phyloP scores from a whole-genome alignment of 1,140 invertebrate species.

The Drosophila lacteicornis region DNA sequence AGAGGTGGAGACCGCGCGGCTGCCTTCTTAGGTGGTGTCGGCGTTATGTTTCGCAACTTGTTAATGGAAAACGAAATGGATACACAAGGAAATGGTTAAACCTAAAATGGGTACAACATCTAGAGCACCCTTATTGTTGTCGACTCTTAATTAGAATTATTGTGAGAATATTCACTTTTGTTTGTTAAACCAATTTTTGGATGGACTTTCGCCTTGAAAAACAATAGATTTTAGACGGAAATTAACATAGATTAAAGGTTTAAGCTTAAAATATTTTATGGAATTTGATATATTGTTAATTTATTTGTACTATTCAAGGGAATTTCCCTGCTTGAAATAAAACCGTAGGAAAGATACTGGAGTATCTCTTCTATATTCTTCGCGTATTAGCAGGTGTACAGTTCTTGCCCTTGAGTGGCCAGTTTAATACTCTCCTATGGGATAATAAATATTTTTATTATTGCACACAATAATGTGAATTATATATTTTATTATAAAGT shows the following conservation, averaged over 20 bases:
- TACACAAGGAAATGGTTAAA: conserved; percentile 25
- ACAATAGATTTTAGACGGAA: not conserved
- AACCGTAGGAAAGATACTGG: too few species aligned
- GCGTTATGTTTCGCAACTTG: conserved; percentile 33
- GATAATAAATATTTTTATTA: too few species aligned
- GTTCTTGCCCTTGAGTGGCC: too few species aligned
- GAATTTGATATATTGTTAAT: not conserved
- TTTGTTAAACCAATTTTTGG: not conserved
- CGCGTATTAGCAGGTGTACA: too few species aligned
- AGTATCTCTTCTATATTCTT: too few species aligned
- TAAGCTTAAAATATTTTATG: not conserved
- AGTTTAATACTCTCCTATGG: too few species aligned
- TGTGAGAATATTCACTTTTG: conserved; percentile 8
- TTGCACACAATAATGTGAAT: too few species aligned
- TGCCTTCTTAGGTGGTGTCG: conserved; percentile 43
- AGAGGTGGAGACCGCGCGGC: conserved; percentile 31
- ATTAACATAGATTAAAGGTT: conserved; percentile 6
- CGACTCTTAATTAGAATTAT: conserved; percentile 5
- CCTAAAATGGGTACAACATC: conserved; percentile 10
- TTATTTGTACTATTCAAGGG: not conserved
- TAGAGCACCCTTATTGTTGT: conserved; percentile 12
- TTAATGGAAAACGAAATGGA: conserved; percentile 31
- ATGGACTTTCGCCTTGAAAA: not conserved
- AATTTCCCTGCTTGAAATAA: too few species aligned
- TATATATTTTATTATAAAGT: too few species aligned